Base-by-base conservation (phyloP, 2,888 invertebrate species). In the Pammene fasciana region DNA sequence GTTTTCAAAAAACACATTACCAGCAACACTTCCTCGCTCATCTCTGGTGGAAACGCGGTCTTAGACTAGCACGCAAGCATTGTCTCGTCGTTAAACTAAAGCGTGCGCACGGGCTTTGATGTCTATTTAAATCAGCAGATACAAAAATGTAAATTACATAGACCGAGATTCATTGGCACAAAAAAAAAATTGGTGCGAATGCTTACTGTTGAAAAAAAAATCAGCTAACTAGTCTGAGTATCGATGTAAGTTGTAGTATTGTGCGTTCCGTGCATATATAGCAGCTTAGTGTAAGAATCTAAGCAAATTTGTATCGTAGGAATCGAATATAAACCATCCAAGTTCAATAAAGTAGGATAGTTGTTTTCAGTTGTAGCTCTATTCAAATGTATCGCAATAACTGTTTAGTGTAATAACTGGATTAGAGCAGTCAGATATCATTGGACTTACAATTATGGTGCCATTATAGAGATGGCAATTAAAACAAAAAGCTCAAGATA, bases 401-500 rank as follows among this genome's bases (percentile, higher is more conserved):
- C 50, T 67, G 50, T 59, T 41, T 59, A 26, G 14, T 48, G 41
- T 50, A 65, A 55, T 61, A 48, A 57, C 14, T 14, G 41, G 18
- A 36, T 48, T 43, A 50, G 57, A 26, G 46, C 45, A 36, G 26
- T 55, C 43, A 43, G 50, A 68, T 64, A 57, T 64, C 34, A 36
- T 36, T 52, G 62, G 34, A 68, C 50, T 70, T 56, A 67, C 54
- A 60, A 65, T 55, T 43, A 67, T 66, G 50, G 71, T 74, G 71
- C 60, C 60, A 61, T 71, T 67, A 36, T 55, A 71, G 38, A 66
- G 45, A 65, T 72, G 72, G 76, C 75, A 77, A 71, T 75, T 73
- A 74, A 75, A 72, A 73, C 73, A 75, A 75, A 74, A 77, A 77
- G 78, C 72, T 78, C 74, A 75, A 78, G 68, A 71, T 75, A 73